Conservation (phyloP, 2,113 vertebrate species). For the Cavia aperea region DNA sequence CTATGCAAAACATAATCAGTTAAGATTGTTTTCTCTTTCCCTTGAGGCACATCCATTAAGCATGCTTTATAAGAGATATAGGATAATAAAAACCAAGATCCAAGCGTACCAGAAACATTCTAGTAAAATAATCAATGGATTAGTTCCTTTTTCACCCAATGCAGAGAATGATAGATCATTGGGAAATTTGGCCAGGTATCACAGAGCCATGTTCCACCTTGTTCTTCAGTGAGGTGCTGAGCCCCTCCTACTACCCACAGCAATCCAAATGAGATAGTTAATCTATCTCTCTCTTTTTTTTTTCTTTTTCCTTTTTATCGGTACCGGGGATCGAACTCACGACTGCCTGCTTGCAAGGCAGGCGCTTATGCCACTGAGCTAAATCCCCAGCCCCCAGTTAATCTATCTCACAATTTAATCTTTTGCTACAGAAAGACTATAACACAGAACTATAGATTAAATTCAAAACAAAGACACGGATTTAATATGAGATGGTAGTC, state of each 20-base stretch:
- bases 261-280: neutral
- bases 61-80: conserved; percentile 63
- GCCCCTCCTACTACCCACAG: neutral
- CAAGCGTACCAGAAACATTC: conserved; percentile 56
- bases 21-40: conserved; percentile 64
- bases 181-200: conserved; percentile 24
- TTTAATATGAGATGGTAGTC: neutral
- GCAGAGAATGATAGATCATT: conserved; percentile 43
- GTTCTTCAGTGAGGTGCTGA: neutral
- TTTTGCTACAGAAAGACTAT: neutral
- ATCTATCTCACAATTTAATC: neutral
- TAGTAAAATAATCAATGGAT: conserved; percentile 62
- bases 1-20: conserved; percentile 61
- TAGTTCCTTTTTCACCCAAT: conserved; percentile 51
- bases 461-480: neutral
- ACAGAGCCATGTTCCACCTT: neutral
- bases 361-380: no score
- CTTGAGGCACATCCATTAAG: conserved; percentile 66
- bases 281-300: neutral
- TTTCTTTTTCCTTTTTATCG: no score
- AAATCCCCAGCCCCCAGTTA: neutral
- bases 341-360: no score
- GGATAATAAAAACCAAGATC: conserved; percentile 68
- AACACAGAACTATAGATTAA: neutral
- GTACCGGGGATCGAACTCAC: no score